Conservation (phyloP, 2,888 invertebrate genomes). For the Notodonta ziczac region DNA sequence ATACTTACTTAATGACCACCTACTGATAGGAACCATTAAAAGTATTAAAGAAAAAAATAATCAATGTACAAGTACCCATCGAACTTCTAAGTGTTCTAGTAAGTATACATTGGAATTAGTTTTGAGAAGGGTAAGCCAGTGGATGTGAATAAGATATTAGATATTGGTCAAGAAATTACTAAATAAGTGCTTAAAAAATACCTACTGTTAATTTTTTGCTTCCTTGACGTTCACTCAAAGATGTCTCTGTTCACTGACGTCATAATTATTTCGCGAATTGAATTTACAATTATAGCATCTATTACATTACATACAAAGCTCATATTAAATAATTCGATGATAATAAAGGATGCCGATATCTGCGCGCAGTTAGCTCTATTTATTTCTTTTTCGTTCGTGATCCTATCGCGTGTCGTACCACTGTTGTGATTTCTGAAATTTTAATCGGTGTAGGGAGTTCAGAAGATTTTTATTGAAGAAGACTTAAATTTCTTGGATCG, state of each 20-base stretch:
- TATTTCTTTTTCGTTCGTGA: slow-evolving; percentile 69
- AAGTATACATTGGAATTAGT: neutral
- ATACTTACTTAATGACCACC: slow-evolving; percentile 57
- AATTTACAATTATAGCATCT: too few species aligned
- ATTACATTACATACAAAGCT: too few species aligned
- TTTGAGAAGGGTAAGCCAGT: neutral
- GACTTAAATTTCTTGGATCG: slow-evolving; percentile 33
- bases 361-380: slow-evolving; percentile 50
- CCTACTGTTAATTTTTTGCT: too few species aligned
- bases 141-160: too few species aligned
- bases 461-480: slow-evolving; percentile 66
- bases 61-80: slow-evolving; percentile 53
- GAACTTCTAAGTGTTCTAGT: slow-evolving; percentile 41
- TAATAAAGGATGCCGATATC: neutral
- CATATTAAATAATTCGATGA: too few species aligned
- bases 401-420: slow-evolving; percentile 64
- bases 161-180: too few species aligned
- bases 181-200: too few species aligned
- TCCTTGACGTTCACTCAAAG: too few species aligned
- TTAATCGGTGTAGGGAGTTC: slow-evolving; percentile 69
- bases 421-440: slow-evolving; percentile 77
- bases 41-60: slow-evolving; percentile 67
- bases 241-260: too few species aligned
- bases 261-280: too few species aligned
- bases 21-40: slow-evolving; percentile 72